Conservation (phyloP, 1,140 invertebrate species). For the Mercenaria mercenaria region DNA sequence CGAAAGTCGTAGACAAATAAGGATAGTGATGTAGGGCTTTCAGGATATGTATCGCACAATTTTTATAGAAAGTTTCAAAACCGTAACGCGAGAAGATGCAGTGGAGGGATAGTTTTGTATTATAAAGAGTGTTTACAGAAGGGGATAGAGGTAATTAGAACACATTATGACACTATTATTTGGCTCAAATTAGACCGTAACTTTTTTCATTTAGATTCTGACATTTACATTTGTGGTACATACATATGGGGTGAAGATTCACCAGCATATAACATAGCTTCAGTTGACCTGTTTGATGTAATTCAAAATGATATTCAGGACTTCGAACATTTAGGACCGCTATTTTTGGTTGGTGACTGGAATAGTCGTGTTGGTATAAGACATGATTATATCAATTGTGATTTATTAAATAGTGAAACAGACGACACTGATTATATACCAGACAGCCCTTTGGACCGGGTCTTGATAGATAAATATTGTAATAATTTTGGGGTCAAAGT, state of each 20-base stretch:
- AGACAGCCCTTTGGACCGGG: not conserved
- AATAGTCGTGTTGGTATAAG: too few relatives aligned
- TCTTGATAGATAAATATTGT: not conserved
- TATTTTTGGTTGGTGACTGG: not conserved
- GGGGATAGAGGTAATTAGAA: not conserved
- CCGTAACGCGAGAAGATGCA: not conserved
- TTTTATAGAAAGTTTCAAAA: slow-evolving; percentile 22
- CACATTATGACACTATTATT: slow-evolving; percentile 20
- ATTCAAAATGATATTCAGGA: slow-evolving; percentile 14
- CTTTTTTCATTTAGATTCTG: slow-evolving; percentile 1
- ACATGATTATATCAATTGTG: not conserved
- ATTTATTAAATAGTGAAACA: not conserved
- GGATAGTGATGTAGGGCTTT: not conserved
- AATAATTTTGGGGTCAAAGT: slow-evolving; percentile 11
- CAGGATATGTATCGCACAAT: not conserved
- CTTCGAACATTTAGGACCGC: not conserved
- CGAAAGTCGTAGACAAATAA: not conserved
- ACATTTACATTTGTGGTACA: slow-evolving; percentile 7
- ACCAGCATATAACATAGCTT: not conserved
- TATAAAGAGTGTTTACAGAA: slow-evolving; percentile 3
- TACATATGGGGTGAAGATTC: slow-evolving; percentile 26
- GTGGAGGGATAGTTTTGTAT: slow-evolving; percentile 13
- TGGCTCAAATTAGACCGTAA: slow-evolving; percentile 9
- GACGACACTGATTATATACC: slow-evolving; percentile 27
- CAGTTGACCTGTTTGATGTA: slow-evolving; percentile 17